These are phyloP conservation scores for Urechis unicinctus DNA, from an alignment of 2,888 invertebrate genomes.

Conservation along the genomic window DNA sequence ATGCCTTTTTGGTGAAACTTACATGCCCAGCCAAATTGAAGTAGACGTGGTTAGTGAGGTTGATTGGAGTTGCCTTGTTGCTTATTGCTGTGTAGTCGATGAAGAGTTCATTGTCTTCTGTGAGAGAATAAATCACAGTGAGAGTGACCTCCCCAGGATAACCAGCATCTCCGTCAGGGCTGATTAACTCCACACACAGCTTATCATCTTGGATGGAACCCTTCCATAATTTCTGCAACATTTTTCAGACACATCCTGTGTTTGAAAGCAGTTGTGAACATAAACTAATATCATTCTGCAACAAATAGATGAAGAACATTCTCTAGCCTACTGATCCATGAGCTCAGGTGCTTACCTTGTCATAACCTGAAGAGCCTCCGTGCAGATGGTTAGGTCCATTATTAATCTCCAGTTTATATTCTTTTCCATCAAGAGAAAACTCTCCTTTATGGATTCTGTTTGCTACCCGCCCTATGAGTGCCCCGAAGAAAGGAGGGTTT, in stretches of 20 bases:
- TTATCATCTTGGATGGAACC: slow-evolving; percentile 58
- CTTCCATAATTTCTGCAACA: slow-evolving; percentile 62
- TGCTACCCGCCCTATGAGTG: slow-evolving; percentile 69
- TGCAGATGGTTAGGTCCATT: slow-evolving; percentile 67
- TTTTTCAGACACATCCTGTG: too few species aligned
- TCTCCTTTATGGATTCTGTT: slow-evolving; percentile 68
- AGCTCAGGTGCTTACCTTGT: too few species aligned
- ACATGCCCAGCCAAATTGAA: slow-evolving; percentile 77
- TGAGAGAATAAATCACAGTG: slow-evolving; percentile 65
- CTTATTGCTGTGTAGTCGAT: slow-evolving; percentile 71
- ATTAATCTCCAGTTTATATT: slow-evolving; percentile 68
- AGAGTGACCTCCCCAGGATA: slow-evolving; percentile 78
- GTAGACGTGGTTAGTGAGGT: slow-evolving; percentile 80
- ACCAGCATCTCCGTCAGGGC: slow-evolving; percentile 73
- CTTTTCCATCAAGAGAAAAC: slow-evolving; percentile 63
- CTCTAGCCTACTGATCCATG: too few species aligned
- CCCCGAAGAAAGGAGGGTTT: slow-evolving; percentile 20
- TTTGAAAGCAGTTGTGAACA: too few species aligned
- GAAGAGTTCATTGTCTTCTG: slow-evolving; percentile 64
- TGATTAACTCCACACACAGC: slow-evolving; percentile 69
- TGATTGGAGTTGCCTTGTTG: slow-evolving; percentile 74
- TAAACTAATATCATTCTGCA: too few species aligned
- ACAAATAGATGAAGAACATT: background rate
- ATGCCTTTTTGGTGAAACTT: too few species aligned
- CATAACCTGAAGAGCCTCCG: slow-evolving; percentile 79